Evolutionary conservation across 2,113 vertebrate species (phyloP).

Genomic region (Alethe diademata): DNA sequence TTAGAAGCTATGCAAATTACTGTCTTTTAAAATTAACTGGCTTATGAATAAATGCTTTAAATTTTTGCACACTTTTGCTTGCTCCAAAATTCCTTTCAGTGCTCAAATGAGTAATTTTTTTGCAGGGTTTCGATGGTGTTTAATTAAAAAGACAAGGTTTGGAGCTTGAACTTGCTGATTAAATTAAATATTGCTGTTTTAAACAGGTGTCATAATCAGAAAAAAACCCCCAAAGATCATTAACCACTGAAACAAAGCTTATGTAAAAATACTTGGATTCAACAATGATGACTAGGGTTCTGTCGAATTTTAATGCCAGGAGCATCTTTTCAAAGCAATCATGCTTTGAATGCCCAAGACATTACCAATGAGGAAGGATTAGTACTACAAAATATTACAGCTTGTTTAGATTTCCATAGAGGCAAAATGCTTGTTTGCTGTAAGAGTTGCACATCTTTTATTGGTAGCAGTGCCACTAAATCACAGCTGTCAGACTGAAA

Average conservation of each 20-base stretch:
- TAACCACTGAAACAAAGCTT: not conserved
- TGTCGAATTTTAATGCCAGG: not conserved
- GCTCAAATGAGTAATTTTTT: not conserved
- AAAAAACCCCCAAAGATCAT: not conserved
- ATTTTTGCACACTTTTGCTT: not conserved
- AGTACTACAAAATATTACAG: not conserved
- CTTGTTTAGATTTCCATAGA: not conserved
- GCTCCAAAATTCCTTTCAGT: not conserved
- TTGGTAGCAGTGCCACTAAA: not conserved
- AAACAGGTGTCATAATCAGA: not conserved
- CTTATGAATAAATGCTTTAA: not conserved
- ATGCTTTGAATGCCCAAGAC: not conserved
- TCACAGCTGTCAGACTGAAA: not conserved
- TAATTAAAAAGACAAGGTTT: slow-evolving; percentile 33
- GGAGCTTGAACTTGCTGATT: slow-evolving; percentile 6
- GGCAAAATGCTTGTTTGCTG: not conserved
- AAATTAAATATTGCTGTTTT: not conserved
- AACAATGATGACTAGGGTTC: not conserved
- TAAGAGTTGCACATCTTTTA: not conserved
- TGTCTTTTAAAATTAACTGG: not conserved
- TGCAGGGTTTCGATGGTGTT: not conserved
- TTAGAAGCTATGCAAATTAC: not conserved
- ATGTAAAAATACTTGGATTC: not conserved
- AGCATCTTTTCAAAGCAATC: not conserved
- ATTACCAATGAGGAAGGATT: not conserved